Percentiles rank a stretch among this genome's conserved stretches.
phyloP scores from a whole-genome alignment of 1,140 invertebrate genomes.

The Diorhabda sublineata region DNA sequence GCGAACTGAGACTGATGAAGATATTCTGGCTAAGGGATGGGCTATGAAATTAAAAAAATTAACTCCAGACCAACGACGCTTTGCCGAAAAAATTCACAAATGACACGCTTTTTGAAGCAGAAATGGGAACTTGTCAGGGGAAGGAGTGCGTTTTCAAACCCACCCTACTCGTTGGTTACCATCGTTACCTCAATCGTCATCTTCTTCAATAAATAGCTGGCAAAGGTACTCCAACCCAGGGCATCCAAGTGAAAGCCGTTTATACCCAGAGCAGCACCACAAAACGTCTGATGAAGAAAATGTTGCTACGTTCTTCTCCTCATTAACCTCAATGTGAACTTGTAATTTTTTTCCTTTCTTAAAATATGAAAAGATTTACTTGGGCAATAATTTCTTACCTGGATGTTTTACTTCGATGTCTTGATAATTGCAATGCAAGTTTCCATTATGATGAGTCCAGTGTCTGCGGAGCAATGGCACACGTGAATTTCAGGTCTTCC shows the following conservation, averaged over 20 bases:
- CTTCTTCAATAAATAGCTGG: neutral
- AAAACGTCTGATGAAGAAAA: neutral
- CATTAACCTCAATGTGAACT: conserved; percentile 6
- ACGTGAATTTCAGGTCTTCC: too few species aligned
- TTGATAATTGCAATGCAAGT: conserved; percentile 18
- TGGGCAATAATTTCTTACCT: neutral
- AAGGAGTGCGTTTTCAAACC: conserved; percentile 1
- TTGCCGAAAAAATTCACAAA: neutral
- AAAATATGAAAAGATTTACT: neutral
- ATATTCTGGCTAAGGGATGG: too few species aligned
- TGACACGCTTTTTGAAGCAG: neutral
- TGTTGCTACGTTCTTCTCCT: neutral
- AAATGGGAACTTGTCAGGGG: conserved; percentile 13
- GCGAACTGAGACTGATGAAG: too few species aligned
- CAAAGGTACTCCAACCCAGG: neutral
- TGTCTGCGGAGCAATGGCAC: conserved; percentile 15
- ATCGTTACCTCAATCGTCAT: neutral
- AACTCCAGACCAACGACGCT: neutral
- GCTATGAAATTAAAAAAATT: too few species aligned
- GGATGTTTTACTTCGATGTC: conserved; percentile 10
- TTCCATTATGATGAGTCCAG: conserved; percentile 18
- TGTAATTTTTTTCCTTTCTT: neutral
- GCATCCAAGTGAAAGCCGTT: neutral
- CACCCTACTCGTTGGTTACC: neutral
- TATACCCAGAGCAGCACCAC: neutral